phyloP scores from a whole-genome alignment of 30 jellyfish, hydroid and myxozoan species.

The Cassiopea xamachana region DNA sequence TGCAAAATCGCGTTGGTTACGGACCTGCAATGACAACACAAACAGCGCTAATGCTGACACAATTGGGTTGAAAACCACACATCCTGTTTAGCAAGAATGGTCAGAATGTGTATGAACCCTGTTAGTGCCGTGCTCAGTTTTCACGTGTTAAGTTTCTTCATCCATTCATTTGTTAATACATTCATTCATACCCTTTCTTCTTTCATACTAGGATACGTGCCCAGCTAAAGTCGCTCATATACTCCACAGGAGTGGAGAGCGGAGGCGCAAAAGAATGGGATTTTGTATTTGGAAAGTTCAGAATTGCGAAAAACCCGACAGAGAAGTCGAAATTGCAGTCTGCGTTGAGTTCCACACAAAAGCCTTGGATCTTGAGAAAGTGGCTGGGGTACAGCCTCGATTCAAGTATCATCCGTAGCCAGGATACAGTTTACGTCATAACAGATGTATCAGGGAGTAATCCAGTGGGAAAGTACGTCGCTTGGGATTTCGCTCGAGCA shows the following conservation, averaged over 20 bases:
- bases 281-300: slow-evolving; percentile 69
- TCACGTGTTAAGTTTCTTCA: neutral
- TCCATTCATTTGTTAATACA: neutral
- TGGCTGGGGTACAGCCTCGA: slow-evolving; percentile 81
- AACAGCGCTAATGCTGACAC: no score
- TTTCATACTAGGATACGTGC: slow-evolving; percentile 61
- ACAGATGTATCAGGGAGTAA: slow-evolving; percentile 65
- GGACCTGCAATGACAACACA: no score
- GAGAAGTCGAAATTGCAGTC: slow-evolving; percentile 68
- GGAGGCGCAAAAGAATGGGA: slow-evolving; percentile 97
- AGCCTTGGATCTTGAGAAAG: slow-evolving; percentile 91
- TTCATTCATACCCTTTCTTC: neutral
- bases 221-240: slow-evolving; percentile 65
- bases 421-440: slow-evolving; percentile 96
- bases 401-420: slow-evolving; percentile 77
- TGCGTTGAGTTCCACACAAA: slow-evolving; percentile 77
- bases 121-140: neutral
- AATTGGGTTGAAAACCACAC: no score
- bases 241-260: slow-evolving; percentile 74
- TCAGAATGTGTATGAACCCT: no score
- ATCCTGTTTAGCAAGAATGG: no score
- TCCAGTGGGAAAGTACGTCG: slow-evolving; percentile 86
- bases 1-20: no score
- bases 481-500: slow-evolving; percentile 91
- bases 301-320: slow-evolving; percentile 63